Conservation (phyloP, 2,888 invertebrate genomes). For the Sipha maydis region DNA sequence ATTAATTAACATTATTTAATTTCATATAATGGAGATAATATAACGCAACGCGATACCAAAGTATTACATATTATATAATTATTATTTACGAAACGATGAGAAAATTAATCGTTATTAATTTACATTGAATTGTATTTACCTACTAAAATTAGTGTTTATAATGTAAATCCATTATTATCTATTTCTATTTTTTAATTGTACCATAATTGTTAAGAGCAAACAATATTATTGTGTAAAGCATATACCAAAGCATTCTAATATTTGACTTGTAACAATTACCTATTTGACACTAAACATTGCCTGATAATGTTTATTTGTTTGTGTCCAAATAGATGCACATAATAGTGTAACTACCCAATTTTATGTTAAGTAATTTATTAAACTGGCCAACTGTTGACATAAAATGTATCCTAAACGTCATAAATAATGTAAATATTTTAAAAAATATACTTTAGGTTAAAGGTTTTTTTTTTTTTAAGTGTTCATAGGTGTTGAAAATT, state of each 20-base stretch:
- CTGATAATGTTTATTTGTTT: neutral
- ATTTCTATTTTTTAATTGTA: constrained; percentile 42
- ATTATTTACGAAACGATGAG: constrained; percentile 3
- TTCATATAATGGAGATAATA: constrained; percentile 11
- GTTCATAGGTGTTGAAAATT: constrained; percentile 1
- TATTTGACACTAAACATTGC: neutral
- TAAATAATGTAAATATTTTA: constrained; percentile 43
- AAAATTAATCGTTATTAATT: constrained; percentile 31
- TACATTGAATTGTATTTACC: constrained; percentile 38
- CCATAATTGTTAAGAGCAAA: constrained; percentile 33
- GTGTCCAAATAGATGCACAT: neutral
- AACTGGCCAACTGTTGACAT: constrained; percentile 20
- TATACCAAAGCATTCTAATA: constrained; percentile 54
- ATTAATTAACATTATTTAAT: neutral
- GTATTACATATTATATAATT: constrained; percentile 43
- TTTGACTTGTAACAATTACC: constrained; percentile 2
- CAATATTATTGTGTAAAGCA: constrained; percentile 30
- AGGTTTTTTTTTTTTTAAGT: constrained; percentile 48
- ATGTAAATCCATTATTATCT: constrained; percentile 37
- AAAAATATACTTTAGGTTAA: constrained; percentile 8
- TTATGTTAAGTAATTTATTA: constrained; percentile 43
- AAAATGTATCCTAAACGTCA: constrained; percentile 29
- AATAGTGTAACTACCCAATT: constrained; percentile 20
- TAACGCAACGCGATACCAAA: constrained; percentile 31
- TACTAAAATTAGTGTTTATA: constrained; percentile 45